These are phyloP conservation scores for Malthinus flaveolus DNA, from an alignment of 2,888 invertebrate species.

Conservation along the genomic window DNA sequence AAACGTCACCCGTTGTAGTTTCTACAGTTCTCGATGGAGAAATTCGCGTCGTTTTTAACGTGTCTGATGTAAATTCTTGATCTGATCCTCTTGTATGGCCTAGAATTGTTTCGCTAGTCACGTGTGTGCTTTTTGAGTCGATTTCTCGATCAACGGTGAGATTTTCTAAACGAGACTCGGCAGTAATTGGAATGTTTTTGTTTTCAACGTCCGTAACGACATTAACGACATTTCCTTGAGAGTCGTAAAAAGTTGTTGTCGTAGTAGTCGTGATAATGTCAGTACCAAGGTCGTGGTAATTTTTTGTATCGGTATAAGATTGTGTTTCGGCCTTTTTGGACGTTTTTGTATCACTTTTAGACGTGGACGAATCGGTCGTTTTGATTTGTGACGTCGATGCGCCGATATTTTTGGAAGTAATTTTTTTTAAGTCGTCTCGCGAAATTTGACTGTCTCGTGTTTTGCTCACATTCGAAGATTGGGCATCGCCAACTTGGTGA, in stretches of 20 bases:
- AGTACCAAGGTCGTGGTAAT: constrained; percentile 35
- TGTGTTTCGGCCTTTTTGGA: constrained; percentile 16
- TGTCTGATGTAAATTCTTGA: background rate
- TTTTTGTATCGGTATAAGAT: constrained; percentile 38
- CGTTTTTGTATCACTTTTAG: constrained; percentile 5
- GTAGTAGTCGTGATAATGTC: constrained; percentile 43
- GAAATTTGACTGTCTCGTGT: constrained; percentile 18
- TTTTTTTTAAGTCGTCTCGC: background rate
- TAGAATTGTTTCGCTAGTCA: background rate
- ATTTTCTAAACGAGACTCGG: background rate
- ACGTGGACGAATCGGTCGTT: background rate
- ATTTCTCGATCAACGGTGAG: background rate
- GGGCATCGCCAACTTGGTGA: constrained; percentile 50
- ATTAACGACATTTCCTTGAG: constrained; percentile 49
- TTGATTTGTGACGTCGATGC: constrained; percentile 1
- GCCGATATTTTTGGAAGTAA: constrained; percentile 10
- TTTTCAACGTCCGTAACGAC: constrained; percentile 45
- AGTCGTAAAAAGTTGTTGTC: constrained; percentile 51
- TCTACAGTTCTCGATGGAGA: constrained; percentile 50
- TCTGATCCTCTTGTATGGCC: background rate
- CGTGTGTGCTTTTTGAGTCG: background rate
- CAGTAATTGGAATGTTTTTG: constrained; percentile 13
- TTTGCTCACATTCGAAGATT: constrained; percentile 40
- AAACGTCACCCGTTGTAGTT: constrained; percentile 49
- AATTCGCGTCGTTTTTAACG: background rate